Percentiles rank a stretch among this genome's conserved stretches.
Evolutionary conservation across 64 coral and sea anemone species (phyloP).

Genomic region (Orbicella faveolata): DNA sequence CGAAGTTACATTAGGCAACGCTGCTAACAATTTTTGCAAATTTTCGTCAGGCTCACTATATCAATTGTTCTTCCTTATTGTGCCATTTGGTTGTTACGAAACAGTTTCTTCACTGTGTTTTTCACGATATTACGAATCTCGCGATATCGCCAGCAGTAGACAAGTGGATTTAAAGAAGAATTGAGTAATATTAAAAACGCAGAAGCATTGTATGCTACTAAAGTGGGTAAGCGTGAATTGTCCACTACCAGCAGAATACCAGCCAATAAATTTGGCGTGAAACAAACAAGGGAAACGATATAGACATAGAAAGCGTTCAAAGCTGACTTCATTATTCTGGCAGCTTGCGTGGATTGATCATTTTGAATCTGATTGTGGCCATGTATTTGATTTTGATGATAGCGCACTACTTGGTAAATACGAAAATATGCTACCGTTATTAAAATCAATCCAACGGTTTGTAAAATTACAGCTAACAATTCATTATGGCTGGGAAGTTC

Average conservation of each 20-base stretch:
- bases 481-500: background rate
- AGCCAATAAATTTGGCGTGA: background rate
- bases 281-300: background rate
- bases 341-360: background rate
- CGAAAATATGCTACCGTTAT: background rate
- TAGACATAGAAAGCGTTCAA: background rate
- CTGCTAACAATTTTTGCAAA: too few species aligned
- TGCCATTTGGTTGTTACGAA: too few species aligned
- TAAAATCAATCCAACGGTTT: background rate
- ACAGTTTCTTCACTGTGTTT: background rate
- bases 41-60: too few species aligned
- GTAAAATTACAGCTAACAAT: background rate
- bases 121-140: background rate
- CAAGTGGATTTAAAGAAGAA: background rate
- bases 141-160: conserved; percentile 5
- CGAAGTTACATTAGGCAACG: too few species aligned
- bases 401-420: background rate
- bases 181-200: background rate
- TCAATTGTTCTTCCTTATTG: too few species aligned
- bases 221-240: background rate
- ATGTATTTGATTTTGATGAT: background rate
- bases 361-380: background rate
- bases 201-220: background rate
- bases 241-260: background rate
- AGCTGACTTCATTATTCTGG: background rate